Evolutionary conservation across 2,888 invertebrate genomes (phyloP).

Genomic region (Itoplectis maculator): DNA sequence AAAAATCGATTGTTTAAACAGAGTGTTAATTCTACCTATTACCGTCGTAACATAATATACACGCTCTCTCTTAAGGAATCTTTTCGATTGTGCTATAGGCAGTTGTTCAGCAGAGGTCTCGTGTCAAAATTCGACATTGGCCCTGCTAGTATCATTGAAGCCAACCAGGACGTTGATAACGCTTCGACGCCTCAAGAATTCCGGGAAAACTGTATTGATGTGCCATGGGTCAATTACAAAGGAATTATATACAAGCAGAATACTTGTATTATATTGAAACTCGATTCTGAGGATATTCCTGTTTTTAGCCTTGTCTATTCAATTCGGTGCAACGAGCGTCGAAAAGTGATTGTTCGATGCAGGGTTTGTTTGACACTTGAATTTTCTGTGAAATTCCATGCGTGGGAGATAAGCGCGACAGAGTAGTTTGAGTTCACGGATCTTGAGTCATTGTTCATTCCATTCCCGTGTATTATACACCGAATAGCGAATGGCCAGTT

Average conservation of each 20-base stretch:
- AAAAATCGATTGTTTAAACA: conserved; percentile 27
- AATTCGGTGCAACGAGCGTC: neutral
- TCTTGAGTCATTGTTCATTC: neutral
- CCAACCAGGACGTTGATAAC: no score
- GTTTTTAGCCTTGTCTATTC: neutral
- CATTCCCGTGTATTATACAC: neutral
- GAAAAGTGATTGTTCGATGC: neutral
- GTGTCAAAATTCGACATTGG: conserved; percentile 1
- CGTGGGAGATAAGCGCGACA: neutral
- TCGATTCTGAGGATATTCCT: neutral
- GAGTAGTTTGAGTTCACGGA: neutral
- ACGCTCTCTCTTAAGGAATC: conserved; percentile 9
- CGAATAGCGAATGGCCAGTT: no score
- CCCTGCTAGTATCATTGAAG: conserved; percentile 1
- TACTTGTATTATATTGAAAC: neutral
- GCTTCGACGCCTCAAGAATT: no score
- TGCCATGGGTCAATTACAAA: neutral
- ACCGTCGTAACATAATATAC: neutral
- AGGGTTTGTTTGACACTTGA: neutral
- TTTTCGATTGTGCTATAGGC: neutral
- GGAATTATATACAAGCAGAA: neutral
- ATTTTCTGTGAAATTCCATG: neutral
- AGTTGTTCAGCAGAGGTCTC: neutral
- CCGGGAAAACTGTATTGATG: neutral
- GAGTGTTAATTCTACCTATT: conserved; percentile 27